Evolutionary conservation across 2,888 invertebrate genomes (phyloP).

Genomic region (Caenorhabditis sulstoni): DNA sequence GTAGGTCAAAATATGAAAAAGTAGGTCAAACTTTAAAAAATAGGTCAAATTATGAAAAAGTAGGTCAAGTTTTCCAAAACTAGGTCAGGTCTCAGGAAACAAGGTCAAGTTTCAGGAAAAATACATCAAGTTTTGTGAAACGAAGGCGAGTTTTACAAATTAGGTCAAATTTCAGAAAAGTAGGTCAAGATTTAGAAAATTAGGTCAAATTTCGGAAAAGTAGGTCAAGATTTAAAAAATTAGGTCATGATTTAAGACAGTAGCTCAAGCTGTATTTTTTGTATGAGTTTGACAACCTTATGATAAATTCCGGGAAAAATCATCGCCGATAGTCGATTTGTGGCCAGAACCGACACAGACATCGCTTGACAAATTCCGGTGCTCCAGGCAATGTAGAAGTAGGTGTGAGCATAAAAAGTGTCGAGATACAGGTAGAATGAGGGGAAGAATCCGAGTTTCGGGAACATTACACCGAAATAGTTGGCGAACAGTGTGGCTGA

Average conservation of each 20-base stretch:
- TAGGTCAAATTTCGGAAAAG: not conserved
- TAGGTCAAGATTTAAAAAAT: no score
- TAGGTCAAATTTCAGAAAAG: not conserved
- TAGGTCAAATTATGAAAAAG: no score
- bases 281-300: constrained; percentile 1
- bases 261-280: no score
- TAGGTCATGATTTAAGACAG: no score
- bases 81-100: not conserved
- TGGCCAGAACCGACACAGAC: constrained; percentile 52
- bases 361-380: constrained; percentile 56
- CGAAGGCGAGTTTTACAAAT: no score
- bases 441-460: constrained; percentile 36
- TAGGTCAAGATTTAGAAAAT: no score
- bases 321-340: constrained; percentile 50
- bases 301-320: constrained; percentile 41
- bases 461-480: constrained; percentile 52
- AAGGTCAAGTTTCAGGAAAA: no score
- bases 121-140: no score
- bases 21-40: no score
- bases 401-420: constrained; percentile 32
- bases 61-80: not conserved
- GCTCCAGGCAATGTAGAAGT: constrained; percentile 55
- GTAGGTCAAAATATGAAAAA: no score
- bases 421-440: constrained; percentile 30
- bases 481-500: constrained; percentile 48